These are phyloP conservation scores for Drosophila bocki DNA, from an alignment of 1,140 invertebrate species.

Conservation along the genomic window DNA sequence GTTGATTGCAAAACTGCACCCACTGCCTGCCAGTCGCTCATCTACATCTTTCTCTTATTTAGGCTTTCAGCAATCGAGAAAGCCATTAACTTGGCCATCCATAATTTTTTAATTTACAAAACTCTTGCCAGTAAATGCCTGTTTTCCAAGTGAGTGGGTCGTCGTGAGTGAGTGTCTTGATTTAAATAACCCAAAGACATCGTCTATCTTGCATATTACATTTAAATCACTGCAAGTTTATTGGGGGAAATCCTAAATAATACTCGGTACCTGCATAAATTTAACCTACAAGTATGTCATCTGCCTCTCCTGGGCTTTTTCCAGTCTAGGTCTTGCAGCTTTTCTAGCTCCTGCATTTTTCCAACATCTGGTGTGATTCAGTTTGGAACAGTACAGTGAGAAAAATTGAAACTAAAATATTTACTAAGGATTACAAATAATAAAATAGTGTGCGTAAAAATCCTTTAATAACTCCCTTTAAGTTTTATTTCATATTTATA, in stretches of 20 bases:
- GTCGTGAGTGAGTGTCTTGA: constrained; percentile 23
- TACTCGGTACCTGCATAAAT: constrained; percentile 4
- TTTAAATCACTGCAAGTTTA: constrained; percentile 7
- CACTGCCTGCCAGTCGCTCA: constrained; percentile 4
- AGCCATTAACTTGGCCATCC: constrained; percentile 52
- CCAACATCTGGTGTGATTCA: not conserved
- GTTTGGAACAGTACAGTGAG: not conserved
- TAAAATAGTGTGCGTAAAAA: not conserved
- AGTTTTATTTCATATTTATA: no score
- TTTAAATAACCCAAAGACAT: constrained; percentile 33
- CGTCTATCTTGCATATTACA: constrained; percentile 38
- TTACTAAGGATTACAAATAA: not conserved
- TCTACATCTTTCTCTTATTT: constrained; percentile 15
- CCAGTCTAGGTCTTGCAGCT: not conserved
- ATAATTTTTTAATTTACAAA: constrained; percentile 54
- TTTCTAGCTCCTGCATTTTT: constrained; percentile 2
- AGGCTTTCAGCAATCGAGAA: constrained; percentile 21
- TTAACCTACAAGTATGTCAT: constrained; percentile 17
- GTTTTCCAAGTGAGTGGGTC: constrained; percentile 24
- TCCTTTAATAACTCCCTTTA: not conserved
- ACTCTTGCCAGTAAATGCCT: constrained; percentile 36
- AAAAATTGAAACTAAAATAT: not conserved
- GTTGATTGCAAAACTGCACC: constrained; percentile 44
- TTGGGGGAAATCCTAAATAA: constrained; percentile 8
- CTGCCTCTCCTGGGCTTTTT: constrained; percentile 4